These are phyloP conservation scores for Trissolcus brochymenae DNA, from an alignment of 2,888 invertebrate genomes.

Conservation along the genomic window DNA sequence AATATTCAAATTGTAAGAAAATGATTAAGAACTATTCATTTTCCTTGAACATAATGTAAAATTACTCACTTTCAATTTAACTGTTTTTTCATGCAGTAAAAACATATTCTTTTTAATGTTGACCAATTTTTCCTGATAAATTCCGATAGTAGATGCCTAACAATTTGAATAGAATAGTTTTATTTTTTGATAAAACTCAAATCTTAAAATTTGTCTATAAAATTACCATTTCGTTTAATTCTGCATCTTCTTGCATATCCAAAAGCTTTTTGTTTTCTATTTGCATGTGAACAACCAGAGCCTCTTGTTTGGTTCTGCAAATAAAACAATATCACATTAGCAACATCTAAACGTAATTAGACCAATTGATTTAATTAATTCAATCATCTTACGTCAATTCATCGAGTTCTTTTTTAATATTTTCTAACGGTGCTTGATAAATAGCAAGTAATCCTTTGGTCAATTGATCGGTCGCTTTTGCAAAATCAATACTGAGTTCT, in stretches of 20 bases:
- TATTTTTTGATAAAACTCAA: neutral
- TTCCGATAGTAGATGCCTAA: conserved; percentile 73
- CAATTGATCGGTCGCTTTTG: conserved; percentile 67
- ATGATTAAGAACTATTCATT: neutral
- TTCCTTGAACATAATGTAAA: neutral
- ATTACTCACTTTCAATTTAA: conserved; percentile 74
- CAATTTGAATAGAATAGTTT: conserved; percentile 1
- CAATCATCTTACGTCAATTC: conserved; percentile 74
- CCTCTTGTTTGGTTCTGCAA: conserved; percentile 70
- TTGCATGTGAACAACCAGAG: conserved; percentile 69
- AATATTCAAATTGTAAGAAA: conserved; percentile 28
- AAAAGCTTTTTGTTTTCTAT: conserved; percentile 70
- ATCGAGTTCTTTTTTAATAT: conserved; percentile 72
- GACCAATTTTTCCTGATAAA: conserved; percentile 75
- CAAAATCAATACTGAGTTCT: conserved; percentile 56
- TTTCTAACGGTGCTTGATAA: conserved; percentile 72
- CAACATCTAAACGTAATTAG: no score
- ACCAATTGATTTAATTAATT: neutral
- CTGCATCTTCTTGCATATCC: conserved; percentile 65
- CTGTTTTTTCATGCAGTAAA: conserved; percentile 74
- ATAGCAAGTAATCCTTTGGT: conserved; percentile 70
- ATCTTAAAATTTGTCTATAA: conserved; percentile 6
- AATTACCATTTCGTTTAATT: conserved; percentile 74
- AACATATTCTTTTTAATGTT: conserved; percentile 76
- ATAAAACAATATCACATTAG: conserved; percentile 36